Evolutionary conservation across 92 coral and sea anemone species (phyloP).

Genomic region (Heliopora coerulea): DNA sequence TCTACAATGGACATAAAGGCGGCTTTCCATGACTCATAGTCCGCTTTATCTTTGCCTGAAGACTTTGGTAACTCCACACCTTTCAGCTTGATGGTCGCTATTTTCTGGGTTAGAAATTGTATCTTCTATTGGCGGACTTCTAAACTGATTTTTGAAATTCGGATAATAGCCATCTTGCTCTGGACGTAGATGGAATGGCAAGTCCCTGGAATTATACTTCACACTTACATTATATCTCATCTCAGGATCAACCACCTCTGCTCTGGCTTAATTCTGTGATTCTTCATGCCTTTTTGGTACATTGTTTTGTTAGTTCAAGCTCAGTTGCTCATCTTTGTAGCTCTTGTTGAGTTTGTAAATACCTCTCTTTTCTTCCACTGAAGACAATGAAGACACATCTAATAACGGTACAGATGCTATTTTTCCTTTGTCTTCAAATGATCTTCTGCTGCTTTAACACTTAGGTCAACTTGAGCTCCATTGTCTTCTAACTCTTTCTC

Average conservation of each 20-base stretch:
- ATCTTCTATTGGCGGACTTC: too few species aligned
- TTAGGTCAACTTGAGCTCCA: conserved; percentile 31
- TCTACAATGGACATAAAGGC: conserved; percentile 49
- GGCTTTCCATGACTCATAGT: conserved; percentile 56
- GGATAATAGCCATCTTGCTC: too few species aligned
- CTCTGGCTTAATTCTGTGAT: conserved; percentile 46
- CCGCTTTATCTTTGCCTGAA: conserved; percentile 49
- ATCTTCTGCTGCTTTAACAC: conserved; percentile 3
- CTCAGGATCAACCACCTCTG: conserved; percentile 16
- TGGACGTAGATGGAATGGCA: too few species aligned
- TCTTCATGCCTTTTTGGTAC: conserved; percentile 52
- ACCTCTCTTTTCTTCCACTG: conserved; percentile 30
- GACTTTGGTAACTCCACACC: conserved; percentile 57
- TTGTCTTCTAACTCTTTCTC: conserved; percentile 52
- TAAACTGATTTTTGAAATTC: too few species aligned
- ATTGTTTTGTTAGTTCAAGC: conserved; percentile 49
- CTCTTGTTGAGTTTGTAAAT: conserved; percentile 44
- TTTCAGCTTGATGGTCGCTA: conserved; percentile 38
- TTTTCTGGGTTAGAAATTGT: not conserved
- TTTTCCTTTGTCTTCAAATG: conserved; percentile 48
- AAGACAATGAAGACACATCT: conserved; percentile 15
- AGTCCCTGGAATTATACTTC: too few species aligned
- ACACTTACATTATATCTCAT: too few species aligned
- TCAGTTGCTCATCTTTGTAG: conserved; percentile 36
- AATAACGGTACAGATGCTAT: conserved; percentile 35